These are phyloP conservation scores for human DNA, from an alignment of 2,113 vertebrate genomes.

Conservation along the genomic window DNA sequence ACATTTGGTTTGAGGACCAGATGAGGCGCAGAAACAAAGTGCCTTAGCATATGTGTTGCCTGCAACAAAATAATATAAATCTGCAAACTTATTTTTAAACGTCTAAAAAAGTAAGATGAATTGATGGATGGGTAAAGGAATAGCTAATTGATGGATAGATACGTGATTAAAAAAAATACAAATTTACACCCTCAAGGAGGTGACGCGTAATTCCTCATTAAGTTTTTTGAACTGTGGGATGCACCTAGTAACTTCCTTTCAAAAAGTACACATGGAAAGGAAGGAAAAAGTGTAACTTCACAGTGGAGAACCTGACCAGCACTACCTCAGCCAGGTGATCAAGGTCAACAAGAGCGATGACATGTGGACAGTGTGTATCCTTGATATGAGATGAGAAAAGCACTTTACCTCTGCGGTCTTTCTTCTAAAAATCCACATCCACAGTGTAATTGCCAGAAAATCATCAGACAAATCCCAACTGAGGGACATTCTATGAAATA, in stretches of 20 bases:
- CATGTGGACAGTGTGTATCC: background rate
- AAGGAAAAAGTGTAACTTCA: background rate
- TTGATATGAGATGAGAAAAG: background rate
- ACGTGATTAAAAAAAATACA: background rate
- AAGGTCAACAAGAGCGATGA: too few relatives aligned
- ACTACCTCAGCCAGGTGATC: background rate
- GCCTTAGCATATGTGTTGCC: background rate
- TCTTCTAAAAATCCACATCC: background rate
- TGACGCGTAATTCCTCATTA: rapidly evolving
- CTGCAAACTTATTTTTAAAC: background rate
- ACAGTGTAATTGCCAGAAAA: background rate
- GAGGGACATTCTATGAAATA: background rate
- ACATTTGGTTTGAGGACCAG: background rate
- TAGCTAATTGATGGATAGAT: background rate
- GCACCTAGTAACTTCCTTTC: background rate
- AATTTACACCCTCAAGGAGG: background rate
- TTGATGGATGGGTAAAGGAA: background rate
- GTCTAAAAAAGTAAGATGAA: background rate
- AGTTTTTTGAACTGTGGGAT: background rate
- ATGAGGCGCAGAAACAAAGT: background rate
- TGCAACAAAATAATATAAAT: background rate
- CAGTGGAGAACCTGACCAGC: background rate
- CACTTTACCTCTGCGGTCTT: background rate
- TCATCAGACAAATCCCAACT: background rate
- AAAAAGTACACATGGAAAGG: background rate